Evolutionary conservation across 2,797 vertebrate species (phyloP), one percentile per base, ranked within the genome.

Genomic region (Acropternis orthonyx): DNA sequence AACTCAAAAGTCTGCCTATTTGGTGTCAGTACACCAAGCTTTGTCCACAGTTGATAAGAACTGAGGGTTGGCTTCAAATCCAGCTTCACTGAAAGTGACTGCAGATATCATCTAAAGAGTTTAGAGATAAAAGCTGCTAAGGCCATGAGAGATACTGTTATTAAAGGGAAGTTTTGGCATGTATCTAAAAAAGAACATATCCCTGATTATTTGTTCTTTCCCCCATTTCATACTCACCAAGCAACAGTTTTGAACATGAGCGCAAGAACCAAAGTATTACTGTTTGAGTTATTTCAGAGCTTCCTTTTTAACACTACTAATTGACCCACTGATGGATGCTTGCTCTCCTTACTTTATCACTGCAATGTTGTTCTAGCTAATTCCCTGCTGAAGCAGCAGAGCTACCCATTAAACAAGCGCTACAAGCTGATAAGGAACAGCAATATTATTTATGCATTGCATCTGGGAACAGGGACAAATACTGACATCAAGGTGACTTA

Each of bases 331-430:
- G 95, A 94, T 86, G 88, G 80, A 92, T 94, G 83, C 83, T 88
- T 81, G 34, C 66, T 92, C 66, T 81, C 83, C 79, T 86, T 75
- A 54, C 89, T 95, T 94, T 93, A 94, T 95, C 94, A 84, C 59
- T 59, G 80, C 63, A 91, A 62, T 92, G 67, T 92, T 95, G 63
- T 43, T 95, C 89, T 82, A 79, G 88, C 76, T 93, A 93, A 96
- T 95, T 96, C 95, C 94, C 94, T 86, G 85, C 89, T 93, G 96
- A 96, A 94, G 91, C 87, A 92, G 87, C 95, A 96, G 82, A 92
- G 85, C 66, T 97, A 66, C 89, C 94, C 93, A 79, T 94, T 95
- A 94, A 92, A 82, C 63, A 59, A 87, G 67, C 20, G 1, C 89
- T 71, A 89, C 5, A n/a, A 83, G 76, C 76, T 32, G 63, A 91